Evolutionary conservation across 92 coral and sea anemone species (phyloP).

Genomic region (Bergia sp.): DNA sequence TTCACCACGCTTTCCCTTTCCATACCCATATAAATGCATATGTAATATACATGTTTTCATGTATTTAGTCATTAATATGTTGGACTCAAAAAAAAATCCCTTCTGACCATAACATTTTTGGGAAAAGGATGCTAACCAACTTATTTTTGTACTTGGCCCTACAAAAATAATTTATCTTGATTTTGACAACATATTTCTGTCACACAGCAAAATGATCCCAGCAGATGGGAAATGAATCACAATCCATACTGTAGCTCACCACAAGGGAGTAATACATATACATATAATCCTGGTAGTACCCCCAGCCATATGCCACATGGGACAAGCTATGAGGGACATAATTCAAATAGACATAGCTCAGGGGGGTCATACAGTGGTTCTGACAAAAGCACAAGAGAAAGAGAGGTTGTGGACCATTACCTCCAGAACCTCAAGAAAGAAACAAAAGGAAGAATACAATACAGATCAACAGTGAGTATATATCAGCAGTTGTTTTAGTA

Average conservation of each 20-base stretch:
- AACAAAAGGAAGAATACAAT: constrained; percentile 31
- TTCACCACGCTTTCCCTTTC: no score
- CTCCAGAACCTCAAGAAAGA: constrained; percentile 27
- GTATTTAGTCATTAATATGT: no score
- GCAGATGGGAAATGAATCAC: neutral
- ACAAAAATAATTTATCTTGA: neutral
- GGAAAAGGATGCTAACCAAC: no score
- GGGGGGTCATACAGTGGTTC: constrained; percentile 7
- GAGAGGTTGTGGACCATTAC: constrained; percentile 36
- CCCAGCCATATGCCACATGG: neutral
- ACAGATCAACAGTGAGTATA: constrained; percentile 32
- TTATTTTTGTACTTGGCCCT: no score
- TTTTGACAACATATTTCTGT: neutral
- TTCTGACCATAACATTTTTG: no score
- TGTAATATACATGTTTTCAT: no score
- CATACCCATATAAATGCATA: no score
- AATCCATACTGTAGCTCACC: neutral
- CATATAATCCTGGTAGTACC: neutral
- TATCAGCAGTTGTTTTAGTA: neutral
- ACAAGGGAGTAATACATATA: neutral
- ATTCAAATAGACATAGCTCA: neutral
- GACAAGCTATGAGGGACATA: neutral
- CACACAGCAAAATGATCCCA: constrained; percentile 4
- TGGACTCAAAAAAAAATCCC: no score
- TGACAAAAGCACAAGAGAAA: constrained; percentile 8